phyloP scores from a whole-genome alignment of 2,113 vertebrate genomes.

The Chunga burmeisteri region DNA sequence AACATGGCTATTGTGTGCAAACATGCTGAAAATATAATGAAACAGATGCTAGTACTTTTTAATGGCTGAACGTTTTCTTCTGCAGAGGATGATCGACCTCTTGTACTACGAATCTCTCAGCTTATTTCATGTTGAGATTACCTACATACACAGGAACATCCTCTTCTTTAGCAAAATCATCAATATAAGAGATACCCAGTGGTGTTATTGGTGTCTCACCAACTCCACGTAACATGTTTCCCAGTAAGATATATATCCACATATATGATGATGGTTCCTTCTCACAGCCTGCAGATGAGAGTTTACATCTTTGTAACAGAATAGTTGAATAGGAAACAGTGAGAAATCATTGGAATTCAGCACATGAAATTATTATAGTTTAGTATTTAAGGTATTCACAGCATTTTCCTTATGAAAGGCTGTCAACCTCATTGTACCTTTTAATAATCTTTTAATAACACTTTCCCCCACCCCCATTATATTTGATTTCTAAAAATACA shows the following conservation, averaged over 20 bases:
- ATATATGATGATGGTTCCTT: conserved; percentile 76
- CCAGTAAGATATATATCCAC: conserved; percentile 90
- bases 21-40: conserved; percentile 74
- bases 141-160: conserved; percentile 88
- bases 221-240: conserved; percentile 88
- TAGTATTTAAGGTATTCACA: neutral
- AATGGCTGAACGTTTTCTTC: neutral
- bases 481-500: neutral
- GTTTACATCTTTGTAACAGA: neutral
- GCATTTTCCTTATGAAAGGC: neutral
- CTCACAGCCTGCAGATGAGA: conserved; percentile 73
- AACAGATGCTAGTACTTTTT: neutral
- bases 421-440: neutral
- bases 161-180: conserved; percentile 87
- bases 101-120: fast-evolving
- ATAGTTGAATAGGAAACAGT: neutral
- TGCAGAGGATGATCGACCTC: neutral
- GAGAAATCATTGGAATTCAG: neutral
- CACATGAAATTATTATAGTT: neutral
- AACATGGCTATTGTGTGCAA: conserved; percentile 83
- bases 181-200: conserved; percentile 90
- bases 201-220: conserved; percentile 89
- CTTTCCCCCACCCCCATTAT: neutral
- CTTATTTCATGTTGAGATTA: conserved; percentile 55
- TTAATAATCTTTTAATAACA: neutral